Base-by-base conservation (phyloP, 2,797 vertebrate genomes). In the Cirrhinus mrigala region DNA sequence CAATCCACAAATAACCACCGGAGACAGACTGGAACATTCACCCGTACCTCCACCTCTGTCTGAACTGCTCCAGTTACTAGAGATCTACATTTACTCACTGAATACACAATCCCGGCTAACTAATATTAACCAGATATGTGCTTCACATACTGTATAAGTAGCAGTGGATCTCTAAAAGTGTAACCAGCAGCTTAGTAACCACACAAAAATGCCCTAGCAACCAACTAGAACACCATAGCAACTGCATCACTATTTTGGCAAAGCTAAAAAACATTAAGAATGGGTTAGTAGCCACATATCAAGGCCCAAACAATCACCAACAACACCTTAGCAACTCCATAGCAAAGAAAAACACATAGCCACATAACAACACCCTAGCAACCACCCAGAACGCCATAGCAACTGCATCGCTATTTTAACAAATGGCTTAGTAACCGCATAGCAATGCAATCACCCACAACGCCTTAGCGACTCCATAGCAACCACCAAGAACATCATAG, bases 1-100 rank as follows among this genome's bases (percentile, higher is more conserved):
- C 58, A 71, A 60, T 83, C 71, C 29, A 37, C 71, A 88, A 83
- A 88, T 86, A 86, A 74, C 68, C 81, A 76, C 70, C 5, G 69
- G 40, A 83, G 82, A 83, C 82, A 54, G 80, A 62, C 60, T 50
- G 79, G 71, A 82, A 37, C 52, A 58, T 50, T 70, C 15, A 27
- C 29, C 48, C 60, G 7, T 83, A 54, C 48, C 20, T 83, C 70
- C 81, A 83, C 58, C 82, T 76, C 71, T 62, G 27, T 37, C 29
- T 37, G 58, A 83, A 52, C 56, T 40, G 20, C 58, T 64, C 27
- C 81, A 37, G 14, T 64, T 46, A 46, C 81, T 48, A 29, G 56
- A 82, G 16, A 66, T 76, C 54, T 44, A 48, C 37, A 12, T 69
- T 81, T 70, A 20, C 14, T 40, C 6, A 64, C 27, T 27, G 4